Base-by-base conservation (phyloP, 2,113 vertebrate genomes). In the Agelaius tricolor region DNA sequence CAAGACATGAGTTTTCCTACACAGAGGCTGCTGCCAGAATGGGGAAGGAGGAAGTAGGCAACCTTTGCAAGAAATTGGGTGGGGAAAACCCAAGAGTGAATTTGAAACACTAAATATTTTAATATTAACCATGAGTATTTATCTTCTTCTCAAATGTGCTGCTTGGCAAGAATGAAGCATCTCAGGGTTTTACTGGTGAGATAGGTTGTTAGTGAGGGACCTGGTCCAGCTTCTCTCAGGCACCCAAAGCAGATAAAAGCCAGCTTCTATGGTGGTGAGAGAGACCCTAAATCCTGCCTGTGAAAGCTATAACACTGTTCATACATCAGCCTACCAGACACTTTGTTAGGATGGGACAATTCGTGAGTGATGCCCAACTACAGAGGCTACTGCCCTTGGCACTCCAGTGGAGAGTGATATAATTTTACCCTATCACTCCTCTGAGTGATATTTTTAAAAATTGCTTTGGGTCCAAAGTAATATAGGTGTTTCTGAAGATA, bases 1-100 rank as follows among this genome's bases (percentile, higher is more conserved):
- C 8, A 71, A 61, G 37, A n/a, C 18, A 7, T 15, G n/a, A 5
- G 13, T 52, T 89, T 89, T 69, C 18, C 51, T 77, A 51, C 13
- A 27, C 15, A 37, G 9, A 61, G 63, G 19, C 30, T 68, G 23
- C 39, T 80, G 30, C 16, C 49, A 73, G 15, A 55, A 41, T 35
- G 4, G 11, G 65, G 27, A 78, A 57, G 13, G 3, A 78, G 33
- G 9, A 23, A 84, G 31, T 8, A 61, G 8, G 33, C 39, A 68
- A 68, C 4, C 10, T 46, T 61, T 65, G 35, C 39, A 84, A 91
- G 55, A 82, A 77, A 77, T 1, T 24, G 22, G 4, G 21, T 35
- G 13, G 30, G 23, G 41, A 54, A 47, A 13, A 0, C 0, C 2
- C 35, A 68, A n/a, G 10, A 13, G 6, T 71, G 13, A 59, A 43